Conservation (phyloP, 2,888 invertebrate genomes). For the Subacronicta megacephala region DNA sequence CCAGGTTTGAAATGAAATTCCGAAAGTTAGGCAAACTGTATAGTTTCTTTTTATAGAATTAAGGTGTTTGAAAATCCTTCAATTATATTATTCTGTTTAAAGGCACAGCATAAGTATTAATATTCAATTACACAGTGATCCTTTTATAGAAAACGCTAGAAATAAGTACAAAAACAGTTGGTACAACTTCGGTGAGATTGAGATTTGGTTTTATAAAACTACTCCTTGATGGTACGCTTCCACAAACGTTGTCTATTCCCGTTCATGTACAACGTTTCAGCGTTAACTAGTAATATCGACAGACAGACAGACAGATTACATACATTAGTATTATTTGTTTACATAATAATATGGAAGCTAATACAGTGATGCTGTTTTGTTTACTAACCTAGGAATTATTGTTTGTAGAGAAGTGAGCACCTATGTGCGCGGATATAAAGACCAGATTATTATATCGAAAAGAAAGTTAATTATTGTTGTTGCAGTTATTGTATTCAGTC, state of each 20-base stretch:
- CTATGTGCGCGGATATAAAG: neutral
- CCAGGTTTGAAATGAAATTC: conserved; percentile 4
- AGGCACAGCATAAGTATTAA: too few relatives aligned
- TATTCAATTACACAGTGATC: too few relatives aligned
- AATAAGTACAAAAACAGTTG: neutral
- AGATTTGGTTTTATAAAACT: too few relatives aligned
- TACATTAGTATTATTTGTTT: conserved; percentile 31
- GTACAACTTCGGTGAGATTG: too few relatives aligned
- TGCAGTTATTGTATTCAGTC: too few relatives aligned
- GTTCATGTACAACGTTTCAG: conserved; percentile 23
- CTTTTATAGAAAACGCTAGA: too few relatives aligned
- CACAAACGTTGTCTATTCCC: conserved; percentile 20
- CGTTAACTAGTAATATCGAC: conserved; percentile 35
- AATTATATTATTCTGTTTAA: neutral
- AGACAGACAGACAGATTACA: conserved; percentile 44
- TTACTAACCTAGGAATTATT: neutral
- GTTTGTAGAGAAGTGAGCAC: neutral
- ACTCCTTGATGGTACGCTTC: neutral
- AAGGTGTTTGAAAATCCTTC: neutral
- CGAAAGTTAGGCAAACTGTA: neutral
- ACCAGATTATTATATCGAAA: too few relatives aligned
- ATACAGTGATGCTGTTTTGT: conserved; percentile 4
- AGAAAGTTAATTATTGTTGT: too few relatives aligned
- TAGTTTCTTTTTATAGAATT: conserved; percentile 6
- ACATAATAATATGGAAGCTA: conserved; percentile 12